These are phyloP conservation scores for Paragorgia papillata DNA, from an alignment of 92 coral and sea anemone genomes.

Conservation along the genomic window DNA sequence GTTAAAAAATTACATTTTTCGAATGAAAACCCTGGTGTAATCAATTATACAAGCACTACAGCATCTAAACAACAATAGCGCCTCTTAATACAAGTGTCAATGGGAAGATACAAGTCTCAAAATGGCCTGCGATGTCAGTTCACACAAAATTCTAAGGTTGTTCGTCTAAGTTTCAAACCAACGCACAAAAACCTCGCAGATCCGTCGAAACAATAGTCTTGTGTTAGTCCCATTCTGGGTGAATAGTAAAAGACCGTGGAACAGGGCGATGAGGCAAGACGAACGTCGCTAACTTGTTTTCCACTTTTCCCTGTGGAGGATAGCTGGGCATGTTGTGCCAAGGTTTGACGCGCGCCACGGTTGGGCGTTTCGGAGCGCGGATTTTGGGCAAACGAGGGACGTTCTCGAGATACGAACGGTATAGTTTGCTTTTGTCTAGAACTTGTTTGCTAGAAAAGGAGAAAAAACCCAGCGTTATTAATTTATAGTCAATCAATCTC, in stretches of 20 bases:
- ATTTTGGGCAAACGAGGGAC: conserved; percentile 43
- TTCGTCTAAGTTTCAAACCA: not conserved
- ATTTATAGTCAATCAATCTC: no score
- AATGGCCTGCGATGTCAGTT: conserved; percentile 11
- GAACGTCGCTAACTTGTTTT: conserved; percentile 79
- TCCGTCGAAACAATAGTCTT: not conserved
- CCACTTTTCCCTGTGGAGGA: conserved; percentile 39
- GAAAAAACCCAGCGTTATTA: no score
- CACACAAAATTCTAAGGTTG: not conserved
- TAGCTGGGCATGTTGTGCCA: conserved; percentile 12
- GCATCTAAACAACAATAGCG: not conserved
- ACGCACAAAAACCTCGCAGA: not conserved
- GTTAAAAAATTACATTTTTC: not conserved
- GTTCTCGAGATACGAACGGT: conserved; percentile 22
- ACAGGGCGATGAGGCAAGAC: conserved; percentile 86
- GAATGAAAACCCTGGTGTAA: not conserved
- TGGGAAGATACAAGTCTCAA: not conserved
- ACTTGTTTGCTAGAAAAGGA: conserved; percentile 55
- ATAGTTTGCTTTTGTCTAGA: conserved; percentile 34
- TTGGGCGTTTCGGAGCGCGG: conserved; percentile 12
- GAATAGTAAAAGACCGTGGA: conserved; percentile 84
- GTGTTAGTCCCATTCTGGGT: conserved; percentile 72
- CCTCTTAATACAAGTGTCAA: no score
- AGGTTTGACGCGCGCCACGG: not conserved
- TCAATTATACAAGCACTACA: not conserved